These are phyloP conservation scores for Cataglyphis altisquamis DNA, from an alignment of 2,888 invertebrate species.

Conservation along the genomic window DNA sequence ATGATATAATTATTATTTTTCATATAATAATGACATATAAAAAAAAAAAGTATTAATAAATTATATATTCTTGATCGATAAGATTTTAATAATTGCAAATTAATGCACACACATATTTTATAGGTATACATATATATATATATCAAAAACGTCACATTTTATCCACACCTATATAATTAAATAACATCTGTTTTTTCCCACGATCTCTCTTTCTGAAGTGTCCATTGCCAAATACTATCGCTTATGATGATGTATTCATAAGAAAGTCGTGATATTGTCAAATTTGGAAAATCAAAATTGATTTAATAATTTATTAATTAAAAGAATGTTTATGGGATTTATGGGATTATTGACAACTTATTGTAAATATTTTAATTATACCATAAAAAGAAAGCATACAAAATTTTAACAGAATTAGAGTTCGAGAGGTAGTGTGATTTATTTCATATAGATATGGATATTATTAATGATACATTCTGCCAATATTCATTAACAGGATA, in stretches of 20 bases:
- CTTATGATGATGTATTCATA: neutral
- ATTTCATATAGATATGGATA: neutral
- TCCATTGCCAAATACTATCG: neutral
- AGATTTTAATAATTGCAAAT: conserved; percentile 25
- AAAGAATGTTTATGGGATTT: neutral
- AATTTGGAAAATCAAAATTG: neutral
- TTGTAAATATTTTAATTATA: conserved; percentile 17
- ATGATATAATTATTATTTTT: conserved; percentile 34
- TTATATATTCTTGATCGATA: neutral
- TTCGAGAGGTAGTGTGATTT: neutral
- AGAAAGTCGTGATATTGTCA: neutral
- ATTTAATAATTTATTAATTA: neutral
- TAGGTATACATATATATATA: neutral
- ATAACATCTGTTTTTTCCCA: neutral
- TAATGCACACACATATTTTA: conserved; percentile 16
- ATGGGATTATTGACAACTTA: neutral
- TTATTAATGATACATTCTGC: neutral
- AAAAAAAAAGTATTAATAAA: neutral
- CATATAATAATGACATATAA: neutral
- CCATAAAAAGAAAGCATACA: neutral
- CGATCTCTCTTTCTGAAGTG: neutral
- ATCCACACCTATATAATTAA: neutral
- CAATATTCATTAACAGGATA: neutral
- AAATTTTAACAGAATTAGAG: neutral
- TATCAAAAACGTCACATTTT: neutral